phyloP scores from a whole-genome alignment of 1,140 invertebrate genomes.

The Heliconius himera region DNA sequence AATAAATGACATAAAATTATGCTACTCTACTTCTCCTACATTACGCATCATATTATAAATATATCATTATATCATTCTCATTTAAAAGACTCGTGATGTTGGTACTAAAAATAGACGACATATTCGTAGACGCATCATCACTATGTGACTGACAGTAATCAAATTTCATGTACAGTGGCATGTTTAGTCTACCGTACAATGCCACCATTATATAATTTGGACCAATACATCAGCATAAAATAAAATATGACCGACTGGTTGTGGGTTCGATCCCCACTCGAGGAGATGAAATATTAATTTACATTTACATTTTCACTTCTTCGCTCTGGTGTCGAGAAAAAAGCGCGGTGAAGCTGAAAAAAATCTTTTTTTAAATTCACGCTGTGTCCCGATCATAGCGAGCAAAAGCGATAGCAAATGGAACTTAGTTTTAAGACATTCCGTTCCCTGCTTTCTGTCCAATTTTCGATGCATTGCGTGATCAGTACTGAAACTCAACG shows the following conservation, averaged over 20 bases:
- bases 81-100: neutral
- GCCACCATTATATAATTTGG: neutral
- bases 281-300: too few species aligned
- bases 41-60: conserved; percentile 23
- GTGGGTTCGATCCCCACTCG: too few species aligned
- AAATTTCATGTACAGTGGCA: conserved; percentile 25
- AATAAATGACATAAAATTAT: neutral
- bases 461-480: too few species aligned
- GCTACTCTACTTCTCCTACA: neutral
- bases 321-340: too few species aligned
- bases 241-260: neutral
- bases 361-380: too few species aligned
- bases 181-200: conserved; percentile 30
- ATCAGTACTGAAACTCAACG: neutral
- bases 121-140: conserved; percentile 11
- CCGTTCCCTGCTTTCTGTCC: too few species aligned
- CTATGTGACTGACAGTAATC: conserved; percentile 27
- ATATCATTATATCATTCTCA: conserved; percentile 11
- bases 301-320: too few species aligned
- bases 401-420: too few species aligned
- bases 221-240: neutral
- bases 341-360: too few species aligned
- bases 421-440: too few species aligned
- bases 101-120: neutral
- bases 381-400: too few species aligned